Evolutionary conservation across 2,113 vertebrate genomes (phyloP), one percentile per base, ranked within the genome.

Genomic region (Fukomys damarensis): DNA sequence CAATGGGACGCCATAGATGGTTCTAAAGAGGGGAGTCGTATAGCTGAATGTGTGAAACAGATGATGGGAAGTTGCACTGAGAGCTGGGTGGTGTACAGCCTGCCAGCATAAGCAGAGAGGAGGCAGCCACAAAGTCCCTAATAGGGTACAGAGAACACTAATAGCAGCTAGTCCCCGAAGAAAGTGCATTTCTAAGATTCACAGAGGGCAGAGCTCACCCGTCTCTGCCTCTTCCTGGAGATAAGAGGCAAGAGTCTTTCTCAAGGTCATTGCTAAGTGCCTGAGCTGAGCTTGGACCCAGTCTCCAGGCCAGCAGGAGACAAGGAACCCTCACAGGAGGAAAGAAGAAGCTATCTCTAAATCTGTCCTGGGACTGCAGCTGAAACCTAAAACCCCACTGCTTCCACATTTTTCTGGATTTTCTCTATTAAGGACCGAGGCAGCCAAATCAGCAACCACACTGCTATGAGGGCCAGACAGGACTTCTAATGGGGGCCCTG

Each of bases 401-500:
- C 66, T 32, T 56, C 26, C 43, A 59, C 11, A 1, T 58, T 80
- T 86, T 49, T 10, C 56, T n/a, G 46, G 70, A 58, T 32, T 74
- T 93, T 35, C 56, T 24, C 1, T 16, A 41, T 68, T 46, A 89
- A 41, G 22, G 58, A 43, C 11, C 35, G 46, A 82, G 22, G 43
- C 41, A 24, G 41, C 19, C 30, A 20, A n/a, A 41, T 26, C 30
- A 41, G 46, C 89, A 87, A 32, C 13, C 26, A 19, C 4, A 2
- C 19, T 4, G n/a, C 30, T 0, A 0, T 7, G 10, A 59, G 11
- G 28, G 7, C 56, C 30, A 1, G 26, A 16, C 17, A 54, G 41
- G 30, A 24, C 38, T 28, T 41, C 12, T 16, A 2, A 41, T 13
- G 63, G 46, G 32, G 58, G 4, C 35, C n/a, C 76, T 63, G 9